A percentile compares a stretch with the other conserved stretches of the same genome.
phyloP scores from a whole-genome alignment of 2,113 vertebrate genomes.

The Chionodraco myersi region DNA sequence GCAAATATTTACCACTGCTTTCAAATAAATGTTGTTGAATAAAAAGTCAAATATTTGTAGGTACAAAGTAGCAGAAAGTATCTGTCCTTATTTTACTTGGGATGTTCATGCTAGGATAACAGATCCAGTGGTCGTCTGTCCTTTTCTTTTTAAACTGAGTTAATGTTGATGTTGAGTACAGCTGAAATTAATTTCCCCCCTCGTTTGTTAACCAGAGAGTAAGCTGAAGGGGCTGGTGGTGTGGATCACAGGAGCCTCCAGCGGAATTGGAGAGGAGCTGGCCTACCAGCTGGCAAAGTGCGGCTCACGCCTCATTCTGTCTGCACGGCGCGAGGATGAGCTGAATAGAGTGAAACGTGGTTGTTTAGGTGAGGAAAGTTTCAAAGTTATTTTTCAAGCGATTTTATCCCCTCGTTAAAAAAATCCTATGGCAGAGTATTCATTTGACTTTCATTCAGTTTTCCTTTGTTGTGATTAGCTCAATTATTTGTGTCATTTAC shows the following conservation, averaged over 20 bases:
- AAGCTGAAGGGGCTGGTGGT: slow-evolving; percentile 89
- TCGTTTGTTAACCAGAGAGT: slow-evolving; percentile 78
- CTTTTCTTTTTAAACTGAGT: neutral
- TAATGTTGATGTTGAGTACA: neutral
- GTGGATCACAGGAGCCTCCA: slow-evolving; percentile 96
- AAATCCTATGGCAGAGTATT: no score
- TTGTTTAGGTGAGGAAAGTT: slow-evolving; percentile 87
- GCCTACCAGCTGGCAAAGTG: slow-evolving; percentile 90
- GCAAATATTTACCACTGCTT: neutral
- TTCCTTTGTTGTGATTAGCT: neutral
- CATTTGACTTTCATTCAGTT: neutral
- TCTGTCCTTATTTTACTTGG: neutral
- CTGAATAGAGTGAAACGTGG: slow-evolving; percentile 88
- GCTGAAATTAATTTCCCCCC: neutral
- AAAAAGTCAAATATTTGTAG: neutral
- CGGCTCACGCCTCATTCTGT: slow-evolving; percentile 89
- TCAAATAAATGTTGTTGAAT: neutral
- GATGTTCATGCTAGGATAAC: neutral
- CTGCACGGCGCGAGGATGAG: slow-evolving; percentile 89
- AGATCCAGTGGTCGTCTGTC: neutral
- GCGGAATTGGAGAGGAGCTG: slow-evolving; percentile 95
- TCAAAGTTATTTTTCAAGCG: neutral
- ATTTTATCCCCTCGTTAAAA: neutral
- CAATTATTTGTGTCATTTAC: slow-evolving; percentile 34
- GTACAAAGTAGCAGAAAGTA: neutral